Percentiles rank a stretch among this genome's conserved stretches.
phyloP scores from a whole-genome alignment of 92 coral and sea anemone species.

The Siderastrea radians region DNA sequence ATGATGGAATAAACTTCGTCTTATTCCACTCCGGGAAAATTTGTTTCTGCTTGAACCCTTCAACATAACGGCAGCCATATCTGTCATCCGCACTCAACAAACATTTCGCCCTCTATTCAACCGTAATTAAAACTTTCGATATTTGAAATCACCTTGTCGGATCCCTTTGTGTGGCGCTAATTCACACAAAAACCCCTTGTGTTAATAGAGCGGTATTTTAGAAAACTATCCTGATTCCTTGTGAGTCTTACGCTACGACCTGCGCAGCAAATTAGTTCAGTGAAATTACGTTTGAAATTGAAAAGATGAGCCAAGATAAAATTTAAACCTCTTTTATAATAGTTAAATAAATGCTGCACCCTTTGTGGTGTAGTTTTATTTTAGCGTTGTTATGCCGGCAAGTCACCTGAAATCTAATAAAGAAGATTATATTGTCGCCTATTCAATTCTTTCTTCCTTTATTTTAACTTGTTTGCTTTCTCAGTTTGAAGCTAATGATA shows the following conservation, averaged over 20 bases:
- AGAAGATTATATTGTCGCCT: neutral
- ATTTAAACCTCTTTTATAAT: neutral
- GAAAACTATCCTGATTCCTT: no score
- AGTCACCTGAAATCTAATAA: conserved; percentile 23
- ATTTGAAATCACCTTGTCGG: conserved; percentile 35
- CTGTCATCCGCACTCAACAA: conserved; percentile 6
- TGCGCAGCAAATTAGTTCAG: neutral
- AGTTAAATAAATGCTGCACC: neutral
- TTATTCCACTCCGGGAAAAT: no score
- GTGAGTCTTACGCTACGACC: neutral
- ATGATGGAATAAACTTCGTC: no score
- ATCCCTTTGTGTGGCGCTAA: conserved; percentile 33
- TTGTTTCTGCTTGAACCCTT: no score
- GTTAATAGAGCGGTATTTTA: conserved; percentile 9
- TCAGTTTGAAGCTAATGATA: conserved; percentile 14
- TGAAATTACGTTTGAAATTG: neutral
- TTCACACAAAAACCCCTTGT: conserved; percentile 3
- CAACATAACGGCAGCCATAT: conserved; percentile 4
- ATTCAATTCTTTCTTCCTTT: conserved; percentile 2
- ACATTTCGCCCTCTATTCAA: conserved; percentile 16
- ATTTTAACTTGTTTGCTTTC: conserved; percentile 33
- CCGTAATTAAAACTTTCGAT: conserved; percentile 37
- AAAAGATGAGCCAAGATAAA: neutral
- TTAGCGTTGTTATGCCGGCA: conserved; percentile 3
- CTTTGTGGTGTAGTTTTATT: neutral